These are phyloP conservation scores for Desmophyllum pertusum DNA, from an alignment of 92 coral and sea anemone species.

Conservation along the genomic window DNA sequence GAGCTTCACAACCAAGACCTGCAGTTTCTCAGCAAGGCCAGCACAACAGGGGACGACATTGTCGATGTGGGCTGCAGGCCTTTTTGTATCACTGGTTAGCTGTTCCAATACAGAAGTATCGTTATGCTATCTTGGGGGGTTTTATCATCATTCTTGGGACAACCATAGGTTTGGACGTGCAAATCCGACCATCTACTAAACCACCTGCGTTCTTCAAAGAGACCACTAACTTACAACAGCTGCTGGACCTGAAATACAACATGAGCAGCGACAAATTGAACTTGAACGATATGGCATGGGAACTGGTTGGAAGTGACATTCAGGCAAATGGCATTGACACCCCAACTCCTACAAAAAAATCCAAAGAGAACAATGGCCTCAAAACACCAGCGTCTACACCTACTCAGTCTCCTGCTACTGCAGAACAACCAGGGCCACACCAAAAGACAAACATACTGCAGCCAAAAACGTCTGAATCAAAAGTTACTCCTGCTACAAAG, in stretches of 20 bases:
- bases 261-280: slow-evolving; percentile 69
- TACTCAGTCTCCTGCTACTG: neutral
- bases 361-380: neutral
- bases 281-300: neutral
- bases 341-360: neutral
- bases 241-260: slow-evolving; percentile 79
- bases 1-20: neutral
- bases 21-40: neutral
- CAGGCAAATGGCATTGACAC: neutral
- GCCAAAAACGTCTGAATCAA: neutral
- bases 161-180: slow-evolving; percentile 62
- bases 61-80: slow-evolving; percentile 54
- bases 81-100: slow-evolving; percentile 63
- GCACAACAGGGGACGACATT: slow-evolving; percentile 6
- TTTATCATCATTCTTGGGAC: slow-evolving; percentile 49
- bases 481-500: neutral
- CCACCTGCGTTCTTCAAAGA: slow-evolving; percentile 91
- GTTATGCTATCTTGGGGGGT: slow-evolving; percentile 57
- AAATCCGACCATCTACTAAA: slow-evolving; percentile 67
- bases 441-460: neutral
- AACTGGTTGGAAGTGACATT: neutral
- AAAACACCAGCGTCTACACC: neutral
- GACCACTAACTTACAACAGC: slow-evolving; percentile 81
- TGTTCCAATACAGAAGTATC: slow-evolving; percentile 57
- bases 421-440: neutral